Conservation (phyloP, 2,797 vertebrate species). For the Hydrophis major region DNA sequence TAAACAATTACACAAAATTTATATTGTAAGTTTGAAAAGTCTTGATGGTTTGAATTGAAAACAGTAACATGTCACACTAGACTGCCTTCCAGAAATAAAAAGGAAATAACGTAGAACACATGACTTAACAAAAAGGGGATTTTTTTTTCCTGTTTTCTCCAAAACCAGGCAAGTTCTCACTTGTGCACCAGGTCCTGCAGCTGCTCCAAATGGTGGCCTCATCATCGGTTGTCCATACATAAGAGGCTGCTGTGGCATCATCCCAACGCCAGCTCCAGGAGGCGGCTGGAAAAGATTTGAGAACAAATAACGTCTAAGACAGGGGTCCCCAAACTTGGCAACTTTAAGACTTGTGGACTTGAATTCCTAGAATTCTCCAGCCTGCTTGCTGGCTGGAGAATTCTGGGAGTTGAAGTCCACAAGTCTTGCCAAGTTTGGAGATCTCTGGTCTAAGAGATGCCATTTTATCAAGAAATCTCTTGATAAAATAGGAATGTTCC, state of each 20-base stretch:
- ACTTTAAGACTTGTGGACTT: too few species aligned
- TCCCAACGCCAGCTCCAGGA: constrained; percentile 82
- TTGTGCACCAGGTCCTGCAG: constrained; percentile 81
- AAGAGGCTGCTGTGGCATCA: constrained; percentile 87
- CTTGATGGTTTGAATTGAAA: neutral
- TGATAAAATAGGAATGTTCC: neutral
- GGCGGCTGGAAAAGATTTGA: constrained; percentile 73
- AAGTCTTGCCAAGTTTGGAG: too few species aligned
- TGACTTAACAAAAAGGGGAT: neutral
- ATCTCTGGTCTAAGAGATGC: neutral
- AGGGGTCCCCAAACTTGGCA: too few species aligned
- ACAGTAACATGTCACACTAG: neutral
- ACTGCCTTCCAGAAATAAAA: neutral
- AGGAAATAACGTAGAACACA: neutral
- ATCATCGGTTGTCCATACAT: constrained; percentile 94
- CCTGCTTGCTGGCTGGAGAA: too few species aligned
- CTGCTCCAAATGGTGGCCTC: constrained; percentile 86
- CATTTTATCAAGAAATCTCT: neutral
- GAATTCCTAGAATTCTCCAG: too few species aligned
- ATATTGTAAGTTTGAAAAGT: neutral
- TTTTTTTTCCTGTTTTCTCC: neutral
- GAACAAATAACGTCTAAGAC: neutral
- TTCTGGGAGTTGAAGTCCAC: too few species aligned
- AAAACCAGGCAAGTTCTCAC: constrained; percentile 66
- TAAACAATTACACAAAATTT: neutral